Percentiles rank a stretch among this genome's conserved stretches.
phyloP scores from a whole-genome alignment of 2,113 vertebrate species.

The Mesoclemmys tuberculata region DNA sequence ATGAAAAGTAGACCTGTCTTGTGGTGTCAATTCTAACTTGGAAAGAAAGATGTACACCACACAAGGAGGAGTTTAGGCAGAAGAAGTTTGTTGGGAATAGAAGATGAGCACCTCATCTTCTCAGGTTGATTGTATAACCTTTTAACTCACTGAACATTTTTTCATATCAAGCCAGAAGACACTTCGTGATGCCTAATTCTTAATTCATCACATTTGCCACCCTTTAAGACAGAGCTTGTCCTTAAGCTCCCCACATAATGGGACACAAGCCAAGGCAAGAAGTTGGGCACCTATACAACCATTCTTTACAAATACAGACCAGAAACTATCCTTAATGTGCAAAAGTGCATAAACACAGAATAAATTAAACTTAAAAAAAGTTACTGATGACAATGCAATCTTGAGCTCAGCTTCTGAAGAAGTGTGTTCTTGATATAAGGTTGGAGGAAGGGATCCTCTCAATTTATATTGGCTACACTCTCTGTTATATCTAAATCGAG shows the following conservation, averaged over 20 bases:
- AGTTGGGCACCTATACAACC: slow-evolving; percentile 71
- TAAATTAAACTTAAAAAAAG: slow-evolving; percentile 48
- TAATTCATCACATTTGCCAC: slow-evolving; percentile 74
- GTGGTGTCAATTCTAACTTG: background rate
- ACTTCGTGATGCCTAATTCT: slow-evolving; percentile 74
- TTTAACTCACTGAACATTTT: slow-evolving; percentile 56
- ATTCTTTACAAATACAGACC: slow-evolving; percentile 56
- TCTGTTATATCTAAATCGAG: background rate
- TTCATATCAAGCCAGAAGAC: slow-evolving; percentile 76
- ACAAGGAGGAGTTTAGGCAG: background rate
- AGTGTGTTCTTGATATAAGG: slow-evolving; percentile 43
- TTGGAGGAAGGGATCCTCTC: slow-evolving; percentile 43
- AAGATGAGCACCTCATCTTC: slow-evolving; percentile 7
- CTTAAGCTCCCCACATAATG: slow-evolving; percentile 49
- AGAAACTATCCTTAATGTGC: slow-evolving; percentile 35
- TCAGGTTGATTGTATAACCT: slow-evolving; percentile 9
- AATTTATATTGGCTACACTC: background rate
- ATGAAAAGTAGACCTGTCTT: background rate
- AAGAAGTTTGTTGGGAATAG: slow-evolving; percentile 19
- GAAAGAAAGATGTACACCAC: slow-evolving; percentile 30
- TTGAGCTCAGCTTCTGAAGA: slow-evolving; percentile 16
- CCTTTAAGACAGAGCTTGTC: slow-evolving; percentile 64
- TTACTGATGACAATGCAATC: background rate
- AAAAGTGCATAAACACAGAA: slow-evolving; percentile 34
- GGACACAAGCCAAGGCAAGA: slow-evolving; percentile 66